A percentile compares a stretch with the other conserved stretches of the same genome.
These are phyloP conservation scores for Heliocidaris tuberculata DNA, from an alignment of 35 echinoderm and acorn worm genomes.

Conservation along the genomic window DNA sequence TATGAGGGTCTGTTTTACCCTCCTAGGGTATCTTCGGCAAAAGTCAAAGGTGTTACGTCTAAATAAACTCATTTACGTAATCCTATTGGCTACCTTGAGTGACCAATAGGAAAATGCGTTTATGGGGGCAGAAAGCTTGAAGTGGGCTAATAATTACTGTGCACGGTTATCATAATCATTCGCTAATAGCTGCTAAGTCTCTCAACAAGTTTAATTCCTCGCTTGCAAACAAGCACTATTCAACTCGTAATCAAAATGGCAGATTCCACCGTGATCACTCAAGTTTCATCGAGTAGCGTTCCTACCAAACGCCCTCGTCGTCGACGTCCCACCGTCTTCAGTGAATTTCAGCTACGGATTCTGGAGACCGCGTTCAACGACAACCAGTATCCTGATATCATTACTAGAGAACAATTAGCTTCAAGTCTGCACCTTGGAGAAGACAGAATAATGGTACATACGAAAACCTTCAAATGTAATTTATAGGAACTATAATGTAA, in stretches of 20 bases:
- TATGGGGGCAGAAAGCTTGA: not conserved
- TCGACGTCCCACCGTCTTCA: conserved; percentile 24
- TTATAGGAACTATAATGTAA: not conserved
- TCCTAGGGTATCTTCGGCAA: too few relatives aligned
- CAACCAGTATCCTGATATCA: not conserved
- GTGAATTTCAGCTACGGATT: not conserved
- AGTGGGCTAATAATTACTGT: not conserved
- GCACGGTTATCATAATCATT: not conserved
- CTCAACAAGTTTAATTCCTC: not conserved
- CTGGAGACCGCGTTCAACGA: not conserved
- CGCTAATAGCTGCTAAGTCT: not conserved
- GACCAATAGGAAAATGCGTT: not conserved
- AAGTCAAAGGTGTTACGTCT: too few relatives aligned
- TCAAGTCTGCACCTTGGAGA: not conserved
- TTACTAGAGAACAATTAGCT: conserved; percentile 9
- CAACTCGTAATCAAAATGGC: conserved; percentile 24
- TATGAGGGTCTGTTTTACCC: too few relatives aligned
- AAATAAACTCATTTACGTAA: not conserved
- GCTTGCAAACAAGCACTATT: too few relatives aligned
- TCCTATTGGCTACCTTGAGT: not conserved
- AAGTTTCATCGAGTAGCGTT: not conserved
- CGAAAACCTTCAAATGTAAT: not conserved
- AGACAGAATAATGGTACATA: conserved; percentile 6
- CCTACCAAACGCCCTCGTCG: conserved; percentile 21
- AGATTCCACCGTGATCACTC: not conserved